phyloP scores from a whole-genome alignment of 1,140 invertebrate genomes.

The Drosophila repletoides region DNA sequence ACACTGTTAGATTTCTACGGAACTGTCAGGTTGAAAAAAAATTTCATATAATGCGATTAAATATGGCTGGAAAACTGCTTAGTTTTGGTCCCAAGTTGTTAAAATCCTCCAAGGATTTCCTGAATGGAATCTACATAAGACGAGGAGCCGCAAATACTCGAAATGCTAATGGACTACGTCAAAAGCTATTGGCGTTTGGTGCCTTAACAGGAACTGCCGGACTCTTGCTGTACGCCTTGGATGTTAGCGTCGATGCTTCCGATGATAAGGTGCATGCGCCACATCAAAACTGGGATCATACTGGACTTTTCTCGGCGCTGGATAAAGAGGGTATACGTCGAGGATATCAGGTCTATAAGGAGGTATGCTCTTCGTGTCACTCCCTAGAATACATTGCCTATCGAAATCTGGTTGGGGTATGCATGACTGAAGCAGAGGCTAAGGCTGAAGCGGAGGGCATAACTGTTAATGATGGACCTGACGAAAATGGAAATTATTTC shows the following conservation, averaged over 20 bases:
- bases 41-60: not conserved
- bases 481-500: constrained; percentile 95
- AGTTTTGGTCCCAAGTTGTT: constrained; percentile 27
- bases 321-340: constrained; percentile 93
- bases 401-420: constrained; percentile 94
- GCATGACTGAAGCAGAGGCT: constrained; percentile 96
- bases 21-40: constrained; percentile 1
- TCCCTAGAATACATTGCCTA: constrained; percentile 95
- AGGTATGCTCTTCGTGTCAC: constrained; percentile 99
- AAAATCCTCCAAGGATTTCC: constrained; percentile 8
- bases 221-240: constrained; percentile 91
- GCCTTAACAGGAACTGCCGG: constrained; percentile 90
- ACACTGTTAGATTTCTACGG: constrained; percentile 3
- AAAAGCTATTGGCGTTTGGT: constrained; percentile 82
- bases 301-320: constrained; percentile 88
- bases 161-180: not conserved
- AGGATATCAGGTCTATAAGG: constrained; percentile 99
- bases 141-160: not conserved
- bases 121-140: constrained; percentile 2
- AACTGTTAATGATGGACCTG: constrained; percentile 94
- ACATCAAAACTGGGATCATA: constrained; percentile 91
- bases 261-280: constrained; percentile 91
- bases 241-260: constrained; percentile 92
- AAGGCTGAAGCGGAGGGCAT: constrained; percentile 95
- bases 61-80: constrained; percentile 44